phyloP scores from a whole-genome alignment of 2,113 vertebrate genomes.

The Pseudorhombus dupliciocellatus region DNA sequence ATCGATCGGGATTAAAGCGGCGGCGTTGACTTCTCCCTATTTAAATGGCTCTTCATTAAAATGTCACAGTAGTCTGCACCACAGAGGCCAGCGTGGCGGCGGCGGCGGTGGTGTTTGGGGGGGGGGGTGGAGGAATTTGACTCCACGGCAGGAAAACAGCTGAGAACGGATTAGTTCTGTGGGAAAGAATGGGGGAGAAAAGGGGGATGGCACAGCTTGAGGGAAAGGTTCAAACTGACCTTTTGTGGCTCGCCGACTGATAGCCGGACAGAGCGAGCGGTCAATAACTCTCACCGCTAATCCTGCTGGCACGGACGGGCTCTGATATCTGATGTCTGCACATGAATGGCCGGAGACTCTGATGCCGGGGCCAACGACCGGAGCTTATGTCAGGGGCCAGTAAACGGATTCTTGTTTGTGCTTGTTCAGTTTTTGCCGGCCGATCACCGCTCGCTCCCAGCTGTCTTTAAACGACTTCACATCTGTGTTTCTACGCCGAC shows the following conservation, averaged over 20 bases:
- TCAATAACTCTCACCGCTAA: conserved; percentile 57
- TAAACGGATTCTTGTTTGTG: conserved; percentile 3
- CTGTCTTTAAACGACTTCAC: not conserved
- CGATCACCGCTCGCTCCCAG: not conserved
- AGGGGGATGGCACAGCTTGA: conserved; percentile 51
- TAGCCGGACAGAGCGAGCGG: conserved; percentile 56
- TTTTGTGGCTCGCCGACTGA: conserved; percentile 73
- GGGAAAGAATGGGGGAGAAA: conserved; percentile 63
- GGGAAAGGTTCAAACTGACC: conserved; percentile 74
- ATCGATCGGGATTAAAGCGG: conserved; percentile 73
- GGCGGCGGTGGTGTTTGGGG: conserved; percentile 2
- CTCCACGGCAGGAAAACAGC: conserved; percentile 76
- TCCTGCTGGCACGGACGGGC: conserved; percentile 61
- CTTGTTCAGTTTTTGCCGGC: conserved; percentile 5
- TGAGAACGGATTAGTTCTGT: conserved; percentile 81
- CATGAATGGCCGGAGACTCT: conserved; percentile 56
- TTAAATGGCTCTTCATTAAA: conserved; percentile 70
- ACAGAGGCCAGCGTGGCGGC: conserved; percentile 44
- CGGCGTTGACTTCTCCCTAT: conserved; percentile 59
- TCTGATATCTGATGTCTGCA: conserved; percentile 63
- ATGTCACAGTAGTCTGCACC: conserved; percentile 72
- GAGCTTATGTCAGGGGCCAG: conserved; percentile 15
- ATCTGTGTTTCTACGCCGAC: no score
- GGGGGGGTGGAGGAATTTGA: conserved; percentile 69
- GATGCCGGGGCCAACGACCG: conserved; percentile 30